phyloP scores from a whole-genome alignment of 2,113 vertebrate species.

The Heterocephalus glaber region DNA sequence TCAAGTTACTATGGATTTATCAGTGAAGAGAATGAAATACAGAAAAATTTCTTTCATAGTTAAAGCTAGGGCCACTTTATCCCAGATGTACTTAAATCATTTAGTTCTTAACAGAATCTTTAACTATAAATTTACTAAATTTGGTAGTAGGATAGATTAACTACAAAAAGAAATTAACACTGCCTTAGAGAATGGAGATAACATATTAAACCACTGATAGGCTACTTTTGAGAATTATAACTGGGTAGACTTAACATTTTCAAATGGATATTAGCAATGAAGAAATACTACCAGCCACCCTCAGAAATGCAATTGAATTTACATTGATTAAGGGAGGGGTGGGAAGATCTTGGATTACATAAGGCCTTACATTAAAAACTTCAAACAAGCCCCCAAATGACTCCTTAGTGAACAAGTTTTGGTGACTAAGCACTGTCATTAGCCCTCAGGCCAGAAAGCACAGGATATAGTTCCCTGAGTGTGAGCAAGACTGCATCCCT shows the following conservation, averaged over 20 bases:
- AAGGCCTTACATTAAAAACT: constrained; percentile 31
- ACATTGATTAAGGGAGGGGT: constrained; percentile 56
- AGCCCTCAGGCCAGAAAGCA: constrained; percentile 33
- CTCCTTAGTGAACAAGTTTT: constrained; percentile 43
- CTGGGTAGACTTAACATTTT: constrained; percentile 86
- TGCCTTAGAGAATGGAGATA: constrained; percentile 88
- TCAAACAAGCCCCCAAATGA: constrained; percentile 55
- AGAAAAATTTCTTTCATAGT: constrained; percentile 86
- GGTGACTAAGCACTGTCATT: constrained; percentile 10
- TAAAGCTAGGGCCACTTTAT: constrained; percentile 86
- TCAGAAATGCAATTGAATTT: constrained; percentile 76
- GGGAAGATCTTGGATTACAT: not conserved
- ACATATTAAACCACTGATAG: constrained; percentile 87
- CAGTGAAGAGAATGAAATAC: constrained; percentile 88
- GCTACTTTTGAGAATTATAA: constrained; percentile 86
- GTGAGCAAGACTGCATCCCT: not conserved
- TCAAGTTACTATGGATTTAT: constrained; percentile 88
- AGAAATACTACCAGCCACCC: constrained; percentile 72
- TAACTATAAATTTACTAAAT: constrained; percentile 90
- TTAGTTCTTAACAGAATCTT: constrained; percentile 88
- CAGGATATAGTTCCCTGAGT: not conserved
- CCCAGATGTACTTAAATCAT: constrained; percentile 88
- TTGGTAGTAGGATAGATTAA: constrained; percentile 88
- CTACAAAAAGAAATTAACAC: constrained; percentile 91
- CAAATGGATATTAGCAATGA: constrained; percentile 84